Evolutionary conservation across 2,797 vertebrate species (phyloP).

Genomic region (Sebastes matsubarae): DNA sequence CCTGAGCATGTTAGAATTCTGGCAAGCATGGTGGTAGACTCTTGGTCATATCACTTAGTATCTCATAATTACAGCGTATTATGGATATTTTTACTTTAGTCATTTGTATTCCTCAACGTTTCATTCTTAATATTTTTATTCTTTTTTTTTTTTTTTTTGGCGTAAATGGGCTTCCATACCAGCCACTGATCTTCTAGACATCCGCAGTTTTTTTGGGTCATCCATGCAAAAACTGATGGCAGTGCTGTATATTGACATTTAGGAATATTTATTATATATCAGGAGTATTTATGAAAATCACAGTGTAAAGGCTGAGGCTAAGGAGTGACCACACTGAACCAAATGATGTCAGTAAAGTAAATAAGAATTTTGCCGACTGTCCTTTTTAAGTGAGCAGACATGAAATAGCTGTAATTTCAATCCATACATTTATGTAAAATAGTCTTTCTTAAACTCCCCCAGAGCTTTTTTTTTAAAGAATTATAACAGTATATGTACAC

Average conservation of each 20-base stretch:
- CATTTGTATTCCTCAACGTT: background rate
- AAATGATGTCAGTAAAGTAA: too few relatives aligned
- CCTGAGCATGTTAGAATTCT: background rate
- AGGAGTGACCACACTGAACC: background rate
- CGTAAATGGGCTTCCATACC: background rate
- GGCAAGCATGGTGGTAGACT: background rate
- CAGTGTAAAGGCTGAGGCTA: background rate
- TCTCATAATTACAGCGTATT: background rate
- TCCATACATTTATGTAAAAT: background rate
- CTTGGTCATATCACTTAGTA: background rate
- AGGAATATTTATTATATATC: background rate
- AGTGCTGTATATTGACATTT: background rate
- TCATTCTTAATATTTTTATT: fast-evolving
- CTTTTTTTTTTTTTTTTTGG: background rate
- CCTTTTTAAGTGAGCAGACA: too few relatives aligned
- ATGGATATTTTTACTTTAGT: background rate
- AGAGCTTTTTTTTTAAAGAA: background rate
- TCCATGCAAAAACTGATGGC: background rate
- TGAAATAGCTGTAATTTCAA: too few relatives aligned
- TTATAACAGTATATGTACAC: background rate
- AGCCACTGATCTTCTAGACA: background rate
- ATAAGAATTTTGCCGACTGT: too few relatives aligned
- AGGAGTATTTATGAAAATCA: background rate
- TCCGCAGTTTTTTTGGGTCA: background rate
- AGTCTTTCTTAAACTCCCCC: background rate